These are phyloP conservation scores for Morpho helenor DNA, from an alignment of 2,888 invertebrate genomes.

Conservation along the genomic window DNA sequence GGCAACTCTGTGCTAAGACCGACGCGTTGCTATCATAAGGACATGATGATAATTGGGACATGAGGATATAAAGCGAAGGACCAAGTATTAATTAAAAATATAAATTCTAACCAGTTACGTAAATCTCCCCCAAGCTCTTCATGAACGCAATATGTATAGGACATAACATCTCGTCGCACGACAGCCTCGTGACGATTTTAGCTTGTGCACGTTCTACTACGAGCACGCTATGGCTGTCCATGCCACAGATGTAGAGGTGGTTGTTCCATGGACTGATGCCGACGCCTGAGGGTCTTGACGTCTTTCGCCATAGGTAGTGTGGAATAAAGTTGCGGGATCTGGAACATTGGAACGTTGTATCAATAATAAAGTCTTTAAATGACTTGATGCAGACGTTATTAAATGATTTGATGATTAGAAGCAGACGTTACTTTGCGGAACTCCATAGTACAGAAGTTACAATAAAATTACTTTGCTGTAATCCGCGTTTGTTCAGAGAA, in stretches of 20 bases:
- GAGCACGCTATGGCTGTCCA: conserved; percentile 81
- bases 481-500: no score
- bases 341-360: conserved; percentile 7
- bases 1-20: no score
- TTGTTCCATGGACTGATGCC: conserved; percentile 82
- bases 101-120: conserved; percentile 70
- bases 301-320: conserved; percentile 76
- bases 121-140: conserved; percentile 76
- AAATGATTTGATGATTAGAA: no score
- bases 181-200: conserved; percentile 72
- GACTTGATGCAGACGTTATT: no score
- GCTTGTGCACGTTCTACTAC: conserved; percentile 69
- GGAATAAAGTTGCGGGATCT: conserved; percentile 76
- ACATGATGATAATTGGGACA: no score
- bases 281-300: conserved; percentile 83
- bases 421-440: no score
- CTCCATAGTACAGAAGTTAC: no score
- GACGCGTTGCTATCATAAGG: no score
- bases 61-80: no score
- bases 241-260: conserved; percentile 81
- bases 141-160: conserved; percentile 82
- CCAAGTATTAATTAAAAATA: no score
- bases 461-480: no score
- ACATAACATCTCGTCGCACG: conserved; percentile 79
- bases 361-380: not conserved